Base-by-base conservation (phyloP, 1,140 invertebrate genomes). In the Eriosoma lanigerum region DNA sequence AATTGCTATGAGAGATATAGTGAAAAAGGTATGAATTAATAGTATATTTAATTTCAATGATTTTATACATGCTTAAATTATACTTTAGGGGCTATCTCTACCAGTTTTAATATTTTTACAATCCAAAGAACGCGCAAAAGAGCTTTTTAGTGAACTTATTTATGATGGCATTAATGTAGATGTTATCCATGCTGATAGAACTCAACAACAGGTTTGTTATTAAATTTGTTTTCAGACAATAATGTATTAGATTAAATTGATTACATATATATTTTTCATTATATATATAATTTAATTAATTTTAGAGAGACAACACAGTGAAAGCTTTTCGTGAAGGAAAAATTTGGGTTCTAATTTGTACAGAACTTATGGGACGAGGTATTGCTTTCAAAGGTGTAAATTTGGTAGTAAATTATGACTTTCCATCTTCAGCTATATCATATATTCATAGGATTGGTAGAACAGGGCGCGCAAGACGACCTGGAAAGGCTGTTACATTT, bases 341-440 rank as follows among this genome's bases (percentile, higher is more conserved):
- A 87, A 94, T 98, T 81, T 98, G 96, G 95, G 92, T 99, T 64
- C 88, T 99, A 26, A 95, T 99, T 82, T 98, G 96, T 87, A 99
- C 98, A 8, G 97, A 99, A 86, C 87, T 99, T 21, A 93, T 99
- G 94, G 94, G 94, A 12, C 90, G 98, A 83, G 98, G 98, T 83
- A 96, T 99, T 82, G 98, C 99, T 87, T 98, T 99, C 84, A 96
- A 96, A 85, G 96, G 94, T 15, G 95, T 99, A 29, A 98, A 97
- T 88, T 87, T 99, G 6, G 96, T 99, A 32, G 90, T 99, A 81
- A 99, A 99, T 88, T 99, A 97, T 86, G 98, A 99, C 88, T 96
- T 99, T 85, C 98, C 98, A 44, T 91, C 92, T 17, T 93, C 92
- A 52, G 92, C 93, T 58, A 93, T 98, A 81, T 93, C 94, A 21